A percentile compares a stretch with the other conserved stretches of the same genome.
Conservation (phyloP, 2,797 vertebrate genomes). For the Potorous gilbertii region DNA sequence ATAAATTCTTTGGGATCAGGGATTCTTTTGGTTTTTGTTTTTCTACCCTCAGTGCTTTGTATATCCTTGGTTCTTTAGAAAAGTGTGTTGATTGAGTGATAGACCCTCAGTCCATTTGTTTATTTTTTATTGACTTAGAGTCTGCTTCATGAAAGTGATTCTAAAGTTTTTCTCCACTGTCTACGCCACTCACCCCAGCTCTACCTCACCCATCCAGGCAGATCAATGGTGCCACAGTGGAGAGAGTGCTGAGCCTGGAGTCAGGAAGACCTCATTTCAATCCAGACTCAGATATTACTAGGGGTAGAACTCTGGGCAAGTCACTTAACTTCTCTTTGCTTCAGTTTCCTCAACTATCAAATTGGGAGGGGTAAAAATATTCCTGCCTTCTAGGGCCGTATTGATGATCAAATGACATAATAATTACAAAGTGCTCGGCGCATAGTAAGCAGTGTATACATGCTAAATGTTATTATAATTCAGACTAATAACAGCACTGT, state of each 20-base stretch:
- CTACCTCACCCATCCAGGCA: background rate
- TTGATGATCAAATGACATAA: background rate
- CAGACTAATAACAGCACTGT: background rate
- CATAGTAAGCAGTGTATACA: background rate
- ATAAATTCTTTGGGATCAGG: background rate
- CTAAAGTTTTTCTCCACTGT: background rate
- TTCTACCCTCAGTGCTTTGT: background rate
- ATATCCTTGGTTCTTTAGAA: background rate
- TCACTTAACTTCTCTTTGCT: background rate
- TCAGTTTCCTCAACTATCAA: background rate
- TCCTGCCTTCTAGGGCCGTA: background rate
- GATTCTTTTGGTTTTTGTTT: background rate
- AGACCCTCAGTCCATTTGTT: background rate
- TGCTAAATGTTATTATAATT: no score
- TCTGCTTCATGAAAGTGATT: background rate
- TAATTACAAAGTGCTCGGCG: background rate
- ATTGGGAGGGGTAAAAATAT: background rate
- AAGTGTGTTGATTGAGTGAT: background rate
- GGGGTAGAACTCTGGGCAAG: background rate
- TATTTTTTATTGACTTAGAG: background rate
- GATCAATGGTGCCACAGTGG: background rate
- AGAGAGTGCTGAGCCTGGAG: background rate
- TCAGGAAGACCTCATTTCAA: background rate
- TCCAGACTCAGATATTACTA: background rate
- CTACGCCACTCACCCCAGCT: background rate